Evolutionary conservation across 35 echinoderm and acorn worm genomes (phyloP).

Genomic region (Strongylocentrotus purpuratus): DNA sequence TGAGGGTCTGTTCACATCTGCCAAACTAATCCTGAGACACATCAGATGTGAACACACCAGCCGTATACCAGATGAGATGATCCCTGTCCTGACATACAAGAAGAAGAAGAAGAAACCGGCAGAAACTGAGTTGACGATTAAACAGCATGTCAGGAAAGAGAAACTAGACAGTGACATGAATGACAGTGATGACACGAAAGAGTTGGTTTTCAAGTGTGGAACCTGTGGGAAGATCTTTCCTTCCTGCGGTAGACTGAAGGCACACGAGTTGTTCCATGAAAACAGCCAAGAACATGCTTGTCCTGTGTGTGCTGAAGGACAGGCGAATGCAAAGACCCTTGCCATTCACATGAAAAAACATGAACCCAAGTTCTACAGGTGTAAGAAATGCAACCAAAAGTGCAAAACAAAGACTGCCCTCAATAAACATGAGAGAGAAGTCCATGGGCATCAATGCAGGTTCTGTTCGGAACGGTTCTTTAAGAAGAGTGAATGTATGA

Average conservation of each 20-base stretch:
- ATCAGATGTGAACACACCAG: not conserved
- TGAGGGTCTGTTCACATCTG: not conserved
- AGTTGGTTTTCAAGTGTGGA: not conserved
- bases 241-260: not conserved
- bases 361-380: not conserved
- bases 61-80: not conserved
- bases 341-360: not conserved
- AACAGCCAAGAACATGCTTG: not conserved
- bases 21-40: slow-evolving; percentile 27
- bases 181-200: not conserved
- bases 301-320: not conserved
- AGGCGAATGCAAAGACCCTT: not conserved
- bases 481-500: not conserved
- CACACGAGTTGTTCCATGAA: not conserved
- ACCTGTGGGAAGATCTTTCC: not conserved
- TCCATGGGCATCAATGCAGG: not conserved
- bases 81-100: not conserved
- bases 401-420: not conserved
- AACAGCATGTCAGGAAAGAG: not conserved
- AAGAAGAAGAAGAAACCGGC: not conserved
- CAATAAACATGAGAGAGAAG: not conserved
- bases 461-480: not conserved
- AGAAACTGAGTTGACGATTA: not conserved
- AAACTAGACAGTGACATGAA: not conserved
- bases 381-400: not conserved